Evolutionary conservation across 2,888 invertebrate species (phyloP), one percentile per base, ranked within the genome.

Genomic region (Tipula lateralis): DNA sequence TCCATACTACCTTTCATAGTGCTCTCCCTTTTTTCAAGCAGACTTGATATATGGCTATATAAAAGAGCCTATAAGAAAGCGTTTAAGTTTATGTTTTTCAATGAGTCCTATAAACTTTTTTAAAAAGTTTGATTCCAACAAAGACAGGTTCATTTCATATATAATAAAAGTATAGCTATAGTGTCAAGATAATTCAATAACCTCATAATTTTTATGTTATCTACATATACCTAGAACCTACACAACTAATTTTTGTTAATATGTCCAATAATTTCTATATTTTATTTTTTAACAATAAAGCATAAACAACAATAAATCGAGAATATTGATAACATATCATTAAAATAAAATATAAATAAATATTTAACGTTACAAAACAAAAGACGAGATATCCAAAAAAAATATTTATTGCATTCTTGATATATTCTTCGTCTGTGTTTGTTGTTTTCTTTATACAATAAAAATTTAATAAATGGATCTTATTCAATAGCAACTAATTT

Each of bases 261-360:
- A 24, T 24, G 24, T 9, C 19, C 24, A 66, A 24, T 66, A 66
- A 66, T 66, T 66, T 66, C 24, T 24, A 66, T 9, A 0, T 24
- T 66, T 66, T 66, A 66, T 66, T 44, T 39, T n/a, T n/a, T n/a
- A n/a, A n/a, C n/a, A 50, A 50, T 50, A n/a, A n/a, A n/a, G n/a
- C 44, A 50, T n/a, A n/a, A n/a, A 50, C 16, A 5, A 5, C 44
- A 16, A 50, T n/a, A 50, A 50, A 50, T 50, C 44, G 16, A n/a
- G n/a, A 50, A 50, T 50, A 50, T 16, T 50, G 16, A 50, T 16
- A 50, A 50, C 16, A 50, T 50, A 50, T 24, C 19, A 66, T 24
- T 66, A 24, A 66, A 24, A 24, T 50, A 66, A 66, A 66, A 66
- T 16, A 44, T 66, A 66, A 24, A 24, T 66, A 66, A 66, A 24